These are phyloP conservation scores for Cremastinae sp. DNA, from an alignment of 2,888 invertebrate genomes.

Conservation along the genomic window DNA sequence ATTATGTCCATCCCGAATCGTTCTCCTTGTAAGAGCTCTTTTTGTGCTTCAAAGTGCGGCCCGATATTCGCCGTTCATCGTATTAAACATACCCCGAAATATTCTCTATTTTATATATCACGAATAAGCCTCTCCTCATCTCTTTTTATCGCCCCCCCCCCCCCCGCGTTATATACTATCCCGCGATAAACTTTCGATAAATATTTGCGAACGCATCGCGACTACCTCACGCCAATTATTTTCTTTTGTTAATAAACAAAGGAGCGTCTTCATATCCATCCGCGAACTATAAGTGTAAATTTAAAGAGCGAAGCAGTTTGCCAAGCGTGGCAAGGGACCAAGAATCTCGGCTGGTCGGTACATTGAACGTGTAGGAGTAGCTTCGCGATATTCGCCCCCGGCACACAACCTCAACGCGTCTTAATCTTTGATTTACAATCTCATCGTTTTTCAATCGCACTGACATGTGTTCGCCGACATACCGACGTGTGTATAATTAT, in stretches of 20 bases:
- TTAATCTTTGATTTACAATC: slow-evolving; percentile 66
- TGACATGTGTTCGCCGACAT: slow-evolving; percentile 58
- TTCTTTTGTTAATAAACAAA: neutral
- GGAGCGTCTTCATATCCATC: slow-evolving; percentile 1
- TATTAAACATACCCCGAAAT: neutral
- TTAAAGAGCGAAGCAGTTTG: slow-evolving; percentile 38
- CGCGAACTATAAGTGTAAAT: slow-evolving; percentile 1
- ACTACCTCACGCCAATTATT: too few relatives aligned
- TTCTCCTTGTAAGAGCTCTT: slow-evolving; percentile 38
- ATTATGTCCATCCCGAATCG: slow-evolving; percentile 51
- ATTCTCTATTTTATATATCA: too few relatives aligned
- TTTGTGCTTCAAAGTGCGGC: neutral
- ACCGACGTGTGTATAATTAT: neutral
- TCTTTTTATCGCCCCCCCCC: neutral
- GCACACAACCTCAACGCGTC: neutral
- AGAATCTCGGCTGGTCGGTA: slow-evolving; percentile 61
- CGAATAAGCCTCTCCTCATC: neutral
- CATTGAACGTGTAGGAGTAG: slow-evolving; percentile 56
- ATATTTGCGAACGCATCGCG: too few relatives aligned
- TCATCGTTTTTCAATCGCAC: slow-evolving; percentile 66
- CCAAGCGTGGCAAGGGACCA: slow-evolving; percentile 64
- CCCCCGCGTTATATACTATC: too few relatives aligned
- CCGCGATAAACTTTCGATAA: too few relatives aligned
- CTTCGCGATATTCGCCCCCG: slow-evolving; percentile 4
- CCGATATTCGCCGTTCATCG: neutral